phyloP scores from a whole-genome alignment of 2,797 vertebrate genomes.

The Argentina silus region DNA sequence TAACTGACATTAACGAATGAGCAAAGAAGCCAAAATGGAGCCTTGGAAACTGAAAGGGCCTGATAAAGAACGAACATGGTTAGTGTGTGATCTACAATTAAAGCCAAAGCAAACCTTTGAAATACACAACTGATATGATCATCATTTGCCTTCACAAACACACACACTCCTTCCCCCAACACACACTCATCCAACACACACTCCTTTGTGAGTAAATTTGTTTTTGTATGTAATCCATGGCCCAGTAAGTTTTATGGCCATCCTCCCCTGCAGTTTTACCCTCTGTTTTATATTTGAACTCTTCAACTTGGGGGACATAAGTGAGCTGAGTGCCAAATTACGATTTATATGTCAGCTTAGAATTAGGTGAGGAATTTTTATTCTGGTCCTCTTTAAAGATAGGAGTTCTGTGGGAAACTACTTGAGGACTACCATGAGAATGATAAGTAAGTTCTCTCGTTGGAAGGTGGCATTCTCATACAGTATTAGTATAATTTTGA shows the following conservation, averaged over 20 bases:
- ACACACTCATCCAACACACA: not conserved
- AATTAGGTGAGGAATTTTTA: conserved; percentile 26
- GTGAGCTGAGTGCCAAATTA: conserved; percentile 48
- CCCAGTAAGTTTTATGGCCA: conserved; percentile 46
- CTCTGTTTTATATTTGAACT: conserved; percentile 70
- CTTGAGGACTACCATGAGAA: conserved; percentile 24
- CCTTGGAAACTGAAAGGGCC: conserved; percentile 27
- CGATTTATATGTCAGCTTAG: conserved; percentile 38
- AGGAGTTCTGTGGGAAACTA: conserved; percentile 14
- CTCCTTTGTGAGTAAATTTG: conserved; percentile 22
- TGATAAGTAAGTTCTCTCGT: conserved; percentile 10
- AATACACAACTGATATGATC: not conserved
- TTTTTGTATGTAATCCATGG: conserved; percentile 58
- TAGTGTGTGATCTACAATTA: not conserved
- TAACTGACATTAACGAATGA: conserved; percentile 66
- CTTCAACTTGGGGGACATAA: conserved; percentile 64
- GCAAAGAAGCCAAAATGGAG: conserved; percentile 13
- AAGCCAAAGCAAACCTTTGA: not conserved
- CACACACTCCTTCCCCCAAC: not conserved
- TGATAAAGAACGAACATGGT: conserved; percentile 2
- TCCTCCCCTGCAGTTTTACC: conserved; percentile 50
- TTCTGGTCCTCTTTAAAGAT: not conserved
- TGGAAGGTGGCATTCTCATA: not conserved
- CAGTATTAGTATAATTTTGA: not conserved
- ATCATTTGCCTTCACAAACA: conserved; percentile 4